Percentiles rank a stretch among this genome's conserved stretches.
These are phyloP conservation scores for Xestoiulus laeticollis DNA, from an alignment of 2,888 invertebrate species.

Conservation along the genomic window DNA sequence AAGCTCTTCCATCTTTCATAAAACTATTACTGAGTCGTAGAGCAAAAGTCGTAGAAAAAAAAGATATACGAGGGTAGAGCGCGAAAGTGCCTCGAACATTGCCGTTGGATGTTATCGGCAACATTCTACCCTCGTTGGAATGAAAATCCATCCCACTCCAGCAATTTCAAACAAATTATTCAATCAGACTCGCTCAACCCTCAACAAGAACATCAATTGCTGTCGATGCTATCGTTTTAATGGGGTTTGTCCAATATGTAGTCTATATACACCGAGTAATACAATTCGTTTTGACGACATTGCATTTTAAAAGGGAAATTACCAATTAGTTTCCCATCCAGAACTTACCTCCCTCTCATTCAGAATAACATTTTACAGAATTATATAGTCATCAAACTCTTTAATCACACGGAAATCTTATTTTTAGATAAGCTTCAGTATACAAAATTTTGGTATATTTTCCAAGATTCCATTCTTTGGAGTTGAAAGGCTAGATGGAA, in stretches of 20 bases:
- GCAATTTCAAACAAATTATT: constrained; percentile 36
- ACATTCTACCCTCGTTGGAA: background rate
- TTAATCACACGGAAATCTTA: background rate
- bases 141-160: background rate
- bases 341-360: constrained; percentile 18
- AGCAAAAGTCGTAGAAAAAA: background rate
- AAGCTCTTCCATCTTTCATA: constrained; percentile 43
- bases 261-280: background rate
- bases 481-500: no score
- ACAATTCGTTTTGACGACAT: background rate
- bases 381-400: background rate
- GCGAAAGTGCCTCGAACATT: constrained; percentile 3
- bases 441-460: no score
- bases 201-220: background rate
- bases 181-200: constrained; percentile 7
- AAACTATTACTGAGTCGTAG: constrained; percentile 23
- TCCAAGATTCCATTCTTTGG: background rate
- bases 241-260: background rate
- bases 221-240: background rate
- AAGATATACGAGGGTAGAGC: constrained; percentile 1
- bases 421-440: background rate
- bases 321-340: background rate
- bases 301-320: background rate
- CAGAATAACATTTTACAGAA: background rate
- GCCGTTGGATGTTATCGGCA: constrained; percentile 14